Evolutionary conservation across 53 echinoderm and acorn worm genomes (phyloP).

Genomic region (Crossaster papposus): DNA sequence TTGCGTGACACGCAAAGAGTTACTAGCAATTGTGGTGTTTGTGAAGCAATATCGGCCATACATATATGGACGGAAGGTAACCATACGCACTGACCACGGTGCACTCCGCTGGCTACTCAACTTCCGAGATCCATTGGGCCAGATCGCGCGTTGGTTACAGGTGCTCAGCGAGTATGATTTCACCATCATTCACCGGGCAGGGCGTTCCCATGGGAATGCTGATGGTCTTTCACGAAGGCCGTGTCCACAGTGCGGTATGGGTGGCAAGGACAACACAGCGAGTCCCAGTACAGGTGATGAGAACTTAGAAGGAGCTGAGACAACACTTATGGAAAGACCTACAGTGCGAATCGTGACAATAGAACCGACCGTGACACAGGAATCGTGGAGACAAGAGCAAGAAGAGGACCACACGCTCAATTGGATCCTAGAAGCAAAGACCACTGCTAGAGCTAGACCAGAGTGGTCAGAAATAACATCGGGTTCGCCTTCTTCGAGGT

Average conservation of each 20-base stretch:
- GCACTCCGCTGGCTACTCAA: slow-evolving; percentile 34
- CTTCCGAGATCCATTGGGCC: slow-evolving; percentile 47
- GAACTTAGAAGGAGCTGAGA: neutral
- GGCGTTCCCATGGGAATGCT: slow-evolving; percentile 34
- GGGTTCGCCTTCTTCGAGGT: neutral
- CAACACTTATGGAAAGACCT: neutral
- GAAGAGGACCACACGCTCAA: neutral
- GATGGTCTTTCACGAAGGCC: slow-evolving; percentile 40
- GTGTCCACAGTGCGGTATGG: slow-evolving; percentile 21
- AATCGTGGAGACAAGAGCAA: neutral
- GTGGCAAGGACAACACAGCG: neutral
- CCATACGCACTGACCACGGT: slow-evolving; percentile 36
- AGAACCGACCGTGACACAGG: slow-evolving; percentile 14
- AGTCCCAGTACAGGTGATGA: neutral
- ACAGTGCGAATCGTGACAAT: slow-evolving; percentile 2
- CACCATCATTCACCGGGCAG: too few species aligned
- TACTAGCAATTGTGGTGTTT: too few species aligned
- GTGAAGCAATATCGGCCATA: slow-evolving; percentile 34
- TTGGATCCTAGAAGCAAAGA: slow-evolving; percentile 20
- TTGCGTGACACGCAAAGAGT: too few species aligned
- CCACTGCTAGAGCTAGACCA: neutral
- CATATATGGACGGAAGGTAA: slow-evolving; percentile 17
- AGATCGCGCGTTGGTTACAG: slow-evolving; percentile 54
- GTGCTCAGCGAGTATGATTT: slow-evolving; percentile 33
- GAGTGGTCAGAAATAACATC: slow-evolving; percentile 25